phyloP scores from a whole-genome alignment of 2,797 vertebrate species.

The Xerus rutilus region DNA sequence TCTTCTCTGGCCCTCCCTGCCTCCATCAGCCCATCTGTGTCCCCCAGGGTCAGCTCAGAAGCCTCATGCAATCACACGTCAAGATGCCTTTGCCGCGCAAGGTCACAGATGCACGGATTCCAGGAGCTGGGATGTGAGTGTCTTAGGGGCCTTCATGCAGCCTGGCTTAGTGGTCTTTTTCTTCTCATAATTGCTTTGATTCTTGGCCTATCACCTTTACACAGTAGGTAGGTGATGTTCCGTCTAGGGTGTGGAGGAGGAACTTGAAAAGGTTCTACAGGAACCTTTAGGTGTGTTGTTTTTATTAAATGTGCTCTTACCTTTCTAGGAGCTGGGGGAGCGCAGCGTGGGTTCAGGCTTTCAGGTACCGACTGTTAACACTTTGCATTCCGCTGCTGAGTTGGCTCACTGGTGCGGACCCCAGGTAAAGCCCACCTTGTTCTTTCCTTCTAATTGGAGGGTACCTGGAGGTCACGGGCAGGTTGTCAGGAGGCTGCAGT shows the following conservation, averaged over 20 bases:
- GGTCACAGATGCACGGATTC: no score
- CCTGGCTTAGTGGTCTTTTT: background rate
- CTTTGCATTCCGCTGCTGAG: background rate
- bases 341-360: fast-evolving
- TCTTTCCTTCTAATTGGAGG: background rate
- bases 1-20: background rate
- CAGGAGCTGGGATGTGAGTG: background rate
- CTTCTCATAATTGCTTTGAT: background rate
- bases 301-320: background rate
- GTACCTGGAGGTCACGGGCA: fast-evolving
- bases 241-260: background rate
- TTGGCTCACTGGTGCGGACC: background rate
- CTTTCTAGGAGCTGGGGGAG: background rate
- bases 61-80: fast-evolving
- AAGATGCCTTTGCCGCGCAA: fast-evolving
- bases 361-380: fast-evolving
- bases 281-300: background rate
- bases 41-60: background rate
- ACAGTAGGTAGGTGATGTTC: background rate
- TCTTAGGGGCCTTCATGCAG: background rate
- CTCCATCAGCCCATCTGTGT: background rate
- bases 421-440: background rate
- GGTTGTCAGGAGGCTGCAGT: fast-evolving
- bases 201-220: background rate
- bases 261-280: background rate